Conservation (phyloP, 2,888 invertebrate genomes). For the Microctonus aethiopoides region DNA sequence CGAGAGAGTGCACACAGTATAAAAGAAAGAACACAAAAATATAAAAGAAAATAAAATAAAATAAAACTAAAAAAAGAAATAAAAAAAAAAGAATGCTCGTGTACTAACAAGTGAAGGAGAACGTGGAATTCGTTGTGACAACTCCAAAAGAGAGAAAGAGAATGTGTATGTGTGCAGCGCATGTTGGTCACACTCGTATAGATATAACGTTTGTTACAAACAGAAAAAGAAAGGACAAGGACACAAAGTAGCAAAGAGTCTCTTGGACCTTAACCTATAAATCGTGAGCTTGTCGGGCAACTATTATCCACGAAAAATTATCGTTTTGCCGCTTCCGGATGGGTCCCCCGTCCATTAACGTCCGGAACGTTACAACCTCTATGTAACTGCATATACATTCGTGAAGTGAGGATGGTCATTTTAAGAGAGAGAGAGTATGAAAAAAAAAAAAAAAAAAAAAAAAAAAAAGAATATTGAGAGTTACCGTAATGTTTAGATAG, state of each 20-base stretch:
- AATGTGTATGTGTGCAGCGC: not conserved
- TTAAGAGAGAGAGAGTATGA: too few species aligned
- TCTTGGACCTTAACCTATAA: conserved; percentile 45
- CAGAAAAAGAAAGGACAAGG: not conserved
- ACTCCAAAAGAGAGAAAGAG: conserved; percentile 6
- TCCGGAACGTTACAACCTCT: conserved; percentile 27
- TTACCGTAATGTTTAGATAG: too few species aligned
- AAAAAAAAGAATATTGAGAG: not conserved
- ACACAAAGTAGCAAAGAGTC: conserved; percentile 19
- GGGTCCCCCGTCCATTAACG: conserved; percentile 41
- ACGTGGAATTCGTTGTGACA: conserved; percentile 35
- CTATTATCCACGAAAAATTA: conserved; percentile 52
- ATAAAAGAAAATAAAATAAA: not conserved
- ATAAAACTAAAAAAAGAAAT: not conserved
- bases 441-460: too few species aligned
- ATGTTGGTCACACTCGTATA: conserved; percentile 23
- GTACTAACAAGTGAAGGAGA: conserved; percentile 29
- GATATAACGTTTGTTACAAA: conserved; percentile 1
- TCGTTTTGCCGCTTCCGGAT: conserved; percentile 47
- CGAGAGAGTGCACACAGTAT: conserved; percentile 4
- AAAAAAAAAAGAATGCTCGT: conserved; percentile 22
- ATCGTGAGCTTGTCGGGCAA: conserved; percentile 42
- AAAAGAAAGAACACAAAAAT: not conserved
- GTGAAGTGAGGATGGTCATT: not conserved
- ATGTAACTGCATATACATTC: not conserved